A percentile compares a stretch with the other conserved stretches of the same genome.
These are phyloP conservation scores for Dunckerocampus dactyliophorus DNA, from an alignment of 2,113 vertebrate species.

Conservation along the genomic window DNA sequence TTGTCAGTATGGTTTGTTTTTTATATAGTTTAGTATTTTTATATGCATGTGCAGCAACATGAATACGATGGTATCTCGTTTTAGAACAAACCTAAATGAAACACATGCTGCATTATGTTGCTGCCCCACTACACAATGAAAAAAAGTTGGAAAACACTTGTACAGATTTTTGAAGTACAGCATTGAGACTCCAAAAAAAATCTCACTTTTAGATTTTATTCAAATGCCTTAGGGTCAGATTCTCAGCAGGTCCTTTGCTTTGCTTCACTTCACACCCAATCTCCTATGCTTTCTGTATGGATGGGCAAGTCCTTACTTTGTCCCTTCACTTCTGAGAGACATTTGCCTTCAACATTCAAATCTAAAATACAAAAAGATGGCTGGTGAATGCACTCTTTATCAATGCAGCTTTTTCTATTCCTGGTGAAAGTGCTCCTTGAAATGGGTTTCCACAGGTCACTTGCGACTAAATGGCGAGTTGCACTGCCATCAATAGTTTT, in stretches of 20 bases:
- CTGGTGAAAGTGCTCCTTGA: conserved; percentile 10
- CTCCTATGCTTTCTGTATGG: conserved; percentile 15
- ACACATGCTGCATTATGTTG: neutral
- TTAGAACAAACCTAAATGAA: conserved; percentile 14
- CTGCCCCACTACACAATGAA: no score
- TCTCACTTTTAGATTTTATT: conserved; percentile 15
- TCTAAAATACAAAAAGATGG: conserved; percentile 16
- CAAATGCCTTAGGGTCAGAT: conserved; percentile 22
- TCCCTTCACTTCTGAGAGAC: conserved; percentile 17
- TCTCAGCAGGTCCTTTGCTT: conserved; percentile 18
- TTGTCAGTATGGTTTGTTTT: no score
- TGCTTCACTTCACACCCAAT: conserved; percentile 33
- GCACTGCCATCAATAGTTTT: neutral
- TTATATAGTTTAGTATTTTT: no score
- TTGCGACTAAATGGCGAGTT: neutral
- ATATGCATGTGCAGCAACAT: no score
- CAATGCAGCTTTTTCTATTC: conserved; percentile 8
- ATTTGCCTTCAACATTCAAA: neutral
- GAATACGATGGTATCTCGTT: neutral
- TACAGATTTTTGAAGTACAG: conserved; percentile 10
- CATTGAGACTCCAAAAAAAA: conserved; percentile 8
- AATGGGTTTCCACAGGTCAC: neutral
- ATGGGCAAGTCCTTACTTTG: conserved; percentile 29
- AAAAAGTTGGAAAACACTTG: conserved; percentile 7
- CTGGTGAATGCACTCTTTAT: conserved; percentile 1